Conservation (phyloP, 2,797 vertebrate species). For the Sebastes ruberrimus region DNA sequence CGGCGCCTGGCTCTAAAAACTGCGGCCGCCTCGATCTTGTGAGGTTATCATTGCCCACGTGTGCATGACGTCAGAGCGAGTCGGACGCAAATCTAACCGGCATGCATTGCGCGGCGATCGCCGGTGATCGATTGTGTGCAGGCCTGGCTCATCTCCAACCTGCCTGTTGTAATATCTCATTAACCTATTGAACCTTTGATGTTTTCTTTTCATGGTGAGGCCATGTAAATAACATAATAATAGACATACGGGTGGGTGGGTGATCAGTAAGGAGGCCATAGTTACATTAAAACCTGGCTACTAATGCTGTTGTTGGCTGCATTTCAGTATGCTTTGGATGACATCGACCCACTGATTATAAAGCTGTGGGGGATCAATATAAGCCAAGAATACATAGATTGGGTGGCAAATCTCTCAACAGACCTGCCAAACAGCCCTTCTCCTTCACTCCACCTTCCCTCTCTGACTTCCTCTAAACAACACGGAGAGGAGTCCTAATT, state of each 20-base stretch:
- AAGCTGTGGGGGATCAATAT: conserved; percentile 73
- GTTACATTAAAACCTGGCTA: conserved; percentile 51
- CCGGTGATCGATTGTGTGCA: too few relatives aligned
- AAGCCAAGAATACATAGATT: conserved; percentile 68
- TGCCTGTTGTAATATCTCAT: background rate
- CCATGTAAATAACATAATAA: background rate
- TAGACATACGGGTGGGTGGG: background rate
- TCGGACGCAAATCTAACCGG: too few relatives aligned
- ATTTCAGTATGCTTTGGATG: conserved; percentile 52
- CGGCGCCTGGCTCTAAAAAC: too few relatives aligned
- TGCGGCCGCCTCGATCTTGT: too few relatives aligned
- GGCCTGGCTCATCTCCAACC: too few relatives aligned
- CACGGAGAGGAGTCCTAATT: conserved; percentile 61
- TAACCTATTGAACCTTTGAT: background rate
- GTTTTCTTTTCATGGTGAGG: background rate
- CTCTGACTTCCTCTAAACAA: conserved; percentile 51
- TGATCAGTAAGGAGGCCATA: conserved; percentile 13
- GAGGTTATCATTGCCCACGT: too few relatives aligned
- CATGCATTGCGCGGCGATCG: too few relatives aligned
- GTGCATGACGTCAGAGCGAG: too few relatives aligned
- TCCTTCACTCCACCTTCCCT: conserved; percentile 39
- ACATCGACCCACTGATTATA: conserved; percentile 69
- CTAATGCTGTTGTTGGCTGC: conserved; percentile 55
- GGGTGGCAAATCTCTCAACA: conserved; percentile 70
- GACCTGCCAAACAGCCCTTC: conserved; percentile 44